A percentile compares a stretch with the other conserved stretches of the same genome.
phyloP scores from a whole-genome alignment of 2,888 invertebrate species.

The Cephalotes varians region DNA sequence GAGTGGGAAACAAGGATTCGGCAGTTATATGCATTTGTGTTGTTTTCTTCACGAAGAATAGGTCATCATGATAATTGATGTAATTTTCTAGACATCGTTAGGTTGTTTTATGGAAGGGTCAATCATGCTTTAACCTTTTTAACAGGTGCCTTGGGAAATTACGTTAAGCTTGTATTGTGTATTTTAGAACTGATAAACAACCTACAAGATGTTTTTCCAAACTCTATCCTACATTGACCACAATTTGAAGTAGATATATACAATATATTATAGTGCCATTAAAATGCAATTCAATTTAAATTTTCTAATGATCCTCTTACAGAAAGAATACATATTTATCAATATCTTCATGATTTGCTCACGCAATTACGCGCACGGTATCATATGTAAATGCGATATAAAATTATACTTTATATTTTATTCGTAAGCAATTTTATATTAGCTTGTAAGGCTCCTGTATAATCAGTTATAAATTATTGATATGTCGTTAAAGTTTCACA shows the following conservation, averaged over 20 bases:
- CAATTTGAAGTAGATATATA: not conserved
- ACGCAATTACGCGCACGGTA: too few species aligned
- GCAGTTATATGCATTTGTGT: not conserved
- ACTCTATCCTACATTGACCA: not conserved
- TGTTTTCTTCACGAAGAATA: slow-evolving; percentile 49
- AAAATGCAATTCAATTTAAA: too few species aligned
- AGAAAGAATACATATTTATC: too few species aligned
- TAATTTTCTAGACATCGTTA: slow-evolving; percentile 57
- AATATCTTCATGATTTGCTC: too few species aligned
- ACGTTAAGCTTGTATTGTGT: not conserved
- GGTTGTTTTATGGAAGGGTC: not conserved
- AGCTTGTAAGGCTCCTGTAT: not conserved
- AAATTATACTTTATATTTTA: not conserved
- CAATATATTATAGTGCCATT: not conserved
- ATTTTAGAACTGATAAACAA: not conserved
- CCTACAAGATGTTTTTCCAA: not conserved
- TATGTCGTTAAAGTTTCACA: not conserved
- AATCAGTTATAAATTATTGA: not conserved
- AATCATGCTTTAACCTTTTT: not conserved
- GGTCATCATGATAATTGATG: slow-evolving; percentile 57
- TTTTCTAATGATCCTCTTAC: not conserved
- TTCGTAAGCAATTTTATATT: not conserved
- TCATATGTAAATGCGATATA: too few species aligned
- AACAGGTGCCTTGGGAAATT: not conserved
- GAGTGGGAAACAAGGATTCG: not conserved